Evolutionary conservation across 2,888 invertebrate genomes (phyloP).

Genomic region (Galeopsomyia nigrocyanea): DNA sequence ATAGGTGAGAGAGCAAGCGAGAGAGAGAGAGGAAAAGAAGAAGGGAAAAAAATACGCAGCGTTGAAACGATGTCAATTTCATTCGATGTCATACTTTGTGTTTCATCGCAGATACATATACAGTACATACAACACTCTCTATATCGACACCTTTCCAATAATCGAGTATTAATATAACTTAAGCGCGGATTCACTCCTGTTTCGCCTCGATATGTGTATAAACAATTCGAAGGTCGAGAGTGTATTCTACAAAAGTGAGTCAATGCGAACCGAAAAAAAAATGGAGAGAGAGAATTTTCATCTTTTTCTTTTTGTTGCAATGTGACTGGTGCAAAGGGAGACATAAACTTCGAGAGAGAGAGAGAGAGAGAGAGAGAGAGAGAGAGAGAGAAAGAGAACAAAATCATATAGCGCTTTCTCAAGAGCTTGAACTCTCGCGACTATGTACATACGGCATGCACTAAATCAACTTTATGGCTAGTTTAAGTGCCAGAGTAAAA

Average conservation of each 20-base stretch:
- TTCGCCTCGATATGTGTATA: no score
- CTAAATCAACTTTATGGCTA: conserved; percentile 43
- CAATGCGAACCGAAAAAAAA: no score
- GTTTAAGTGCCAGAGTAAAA: conserved; percentile 41
- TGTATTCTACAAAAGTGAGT: no score
- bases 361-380: no score
- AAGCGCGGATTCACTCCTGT: not conserved
- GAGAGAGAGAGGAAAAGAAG: no score
- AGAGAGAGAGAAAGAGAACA: not conserved
- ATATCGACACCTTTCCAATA: conserved; percentile 35
- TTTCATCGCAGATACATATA: not conserved
- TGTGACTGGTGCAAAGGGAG: no score
- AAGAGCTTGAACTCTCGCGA: conserved; percentile 1
- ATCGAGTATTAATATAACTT: conserved; percentile 31
- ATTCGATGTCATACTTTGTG: conserved; percentile 12
- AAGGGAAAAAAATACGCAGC: not conserved
- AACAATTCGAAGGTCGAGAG: no score
- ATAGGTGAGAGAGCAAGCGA: no score
- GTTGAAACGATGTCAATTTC: conserved; percentile 32
- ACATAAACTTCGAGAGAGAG: no score
- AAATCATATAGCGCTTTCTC: conserved; percentile 21
- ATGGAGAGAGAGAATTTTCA: no score
- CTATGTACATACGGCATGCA: not conserved
- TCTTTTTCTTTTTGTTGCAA: no score
- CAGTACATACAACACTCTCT: not conserved